Base-by-base conservation (phyloP, 2,797 vertebrate genomes). In the Babyrousa celebensis region DNA sequence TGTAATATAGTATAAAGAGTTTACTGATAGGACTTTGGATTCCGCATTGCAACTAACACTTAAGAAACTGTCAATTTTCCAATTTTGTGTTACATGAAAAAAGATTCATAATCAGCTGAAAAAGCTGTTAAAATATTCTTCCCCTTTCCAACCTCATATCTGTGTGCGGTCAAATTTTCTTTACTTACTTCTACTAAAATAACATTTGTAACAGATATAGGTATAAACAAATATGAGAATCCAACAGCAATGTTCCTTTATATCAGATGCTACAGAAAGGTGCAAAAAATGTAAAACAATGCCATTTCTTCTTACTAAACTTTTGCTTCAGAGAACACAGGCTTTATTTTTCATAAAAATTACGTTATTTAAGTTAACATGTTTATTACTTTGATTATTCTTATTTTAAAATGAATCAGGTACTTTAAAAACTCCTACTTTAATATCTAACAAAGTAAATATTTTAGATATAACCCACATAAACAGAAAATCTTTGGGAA, bases 351-450 rank as follows among this genome's bases (percentile, higher is more conserved):
- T 29, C 8, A 85, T 65, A 91, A 92, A 93, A 85, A 89, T 40
- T 8, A 63, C 36, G 17, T 52, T 17, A 72, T 60, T 60, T 82
- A 75, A 36, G 48, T 32, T 95, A 95, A 91, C 40, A 84, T 85
- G 16, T 48, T 48, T 48, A 48, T 48, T 48, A 48, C 43, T 48
- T 48, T 48, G 67, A 85, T 68, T 90, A 60, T 17, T 79, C 5
- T 75, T 72, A 84, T 43, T 94, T 83, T 92, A 43, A 83, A 85
- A 78, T 67, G 15, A 85, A 40, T 91, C 56, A 90, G 70, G 68
- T 79, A 63, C 58, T 56, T 72, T 20, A 74, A 52, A 90, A 92
- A 80, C 5, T 15, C 58, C 6, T 54, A 77, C 93, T 78, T 89
- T 65, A 97, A 80, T 60, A 70, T n/a, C 36, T 84, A 90, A 88